Base-by-base conservation (phyloP, 2,797 vertebrate species). In the Psittacula echo region DNA sequence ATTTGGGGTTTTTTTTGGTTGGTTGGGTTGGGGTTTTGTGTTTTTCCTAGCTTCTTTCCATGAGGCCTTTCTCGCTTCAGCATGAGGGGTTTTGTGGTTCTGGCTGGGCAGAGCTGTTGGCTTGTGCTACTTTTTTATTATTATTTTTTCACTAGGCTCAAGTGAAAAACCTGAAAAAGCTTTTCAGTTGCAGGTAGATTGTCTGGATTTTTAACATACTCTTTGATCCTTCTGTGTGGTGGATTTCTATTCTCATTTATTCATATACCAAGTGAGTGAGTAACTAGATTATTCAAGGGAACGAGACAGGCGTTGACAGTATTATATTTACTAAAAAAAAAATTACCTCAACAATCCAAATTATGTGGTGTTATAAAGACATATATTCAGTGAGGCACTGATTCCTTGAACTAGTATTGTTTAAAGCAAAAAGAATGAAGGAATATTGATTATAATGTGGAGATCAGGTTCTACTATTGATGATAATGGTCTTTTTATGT, bases 41-140 rank as follows among this genome's bases (percentile, higher is more conserved):
- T 51, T 54, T 54, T 18, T 1, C 20, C 17, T 29, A 17, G 14
- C 2, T 3, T 60, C 8, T 61, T 89, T 76, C 53, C 18, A 23
- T 0, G 1, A 65, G 19, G 1, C 4, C 24, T 41, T 75, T 61
- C n/a, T 85, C 7, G 3, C 22, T 56, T 51, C 26, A 9, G 1
- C 54, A 2, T 37, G 56, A 26, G 2, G 3, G 4, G 0, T 32
- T 65, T 3, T 56, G 15, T 26, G 61, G 11, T 19, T 80, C 47
- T 67, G 21, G 4, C 13, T 53, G 30, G 26, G 4, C 5, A 0
- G 5, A 30, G n/a, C 14, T 30, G 5, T 44, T 53, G n/a, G 22
- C 12, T 89, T 3, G 2, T 44, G 14, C 9, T 64, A 5, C n/a
- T 45, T 18, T 76, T n/a, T 42, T 21, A 5, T 16, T 85, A 24